Base-by-base conservation (phyloP, 2,113 vertebrate genomes). In the Sorex fumeus region DNA sequence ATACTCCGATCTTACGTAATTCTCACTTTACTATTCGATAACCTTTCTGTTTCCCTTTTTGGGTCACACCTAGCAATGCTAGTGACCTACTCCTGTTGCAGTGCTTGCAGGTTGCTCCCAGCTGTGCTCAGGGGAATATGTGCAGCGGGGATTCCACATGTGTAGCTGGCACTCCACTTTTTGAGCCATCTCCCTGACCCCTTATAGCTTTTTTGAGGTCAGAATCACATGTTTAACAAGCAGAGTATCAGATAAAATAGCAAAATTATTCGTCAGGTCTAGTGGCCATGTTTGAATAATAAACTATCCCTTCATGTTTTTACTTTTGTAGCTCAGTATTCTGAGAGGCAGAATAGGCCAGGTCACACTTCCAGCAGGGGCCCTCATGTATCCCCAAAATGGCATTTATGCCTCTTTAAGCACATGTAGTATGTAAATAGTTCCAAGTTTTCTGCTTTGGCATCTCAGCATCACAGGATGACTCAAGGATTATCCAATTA, bases 271-370 rank as follows among this genome's bases (percentile, higher is more conserved):
- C 60, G 28, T 53, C 34, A 74, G 45, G 12, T 82, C 34, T 90
- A 6, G 62, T 67, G n/a, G 84, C 47, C 21, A 10, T 18, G 53
- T 92, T 78, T 91, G 64, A 92, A 85, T 76, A 60, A 45, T 60
- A 28, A 36, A 79, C 47, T 91, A 67, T 16, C 34, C 32, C 47
- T 9, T 50, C 47, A 50, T 13, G 9, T 50, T 50, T 50, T 50
- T 50, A 12, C 13, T 50, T 47, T 88, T 60, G 47, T 89, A 50
- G 69, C 66, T 40, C 4, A 2, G 72, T 71, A 50, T 77, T 60
- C 34, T 70, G 21, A 57, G 32, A 93, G 18, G 76, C 32, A 76
- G 50, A 82, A 82, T 36, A 86, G 82, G n/a, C 84, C 72, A 94
- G 47, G 67, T 32, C n/a, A 32, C 27, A 34, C 70, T 87, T 69